Evolutionary conservation across 1,140 invertebrate species (phyloP), one percentile per base, ranked within the genome.

Genomic region (Andrena cerasifolii): DNA sequence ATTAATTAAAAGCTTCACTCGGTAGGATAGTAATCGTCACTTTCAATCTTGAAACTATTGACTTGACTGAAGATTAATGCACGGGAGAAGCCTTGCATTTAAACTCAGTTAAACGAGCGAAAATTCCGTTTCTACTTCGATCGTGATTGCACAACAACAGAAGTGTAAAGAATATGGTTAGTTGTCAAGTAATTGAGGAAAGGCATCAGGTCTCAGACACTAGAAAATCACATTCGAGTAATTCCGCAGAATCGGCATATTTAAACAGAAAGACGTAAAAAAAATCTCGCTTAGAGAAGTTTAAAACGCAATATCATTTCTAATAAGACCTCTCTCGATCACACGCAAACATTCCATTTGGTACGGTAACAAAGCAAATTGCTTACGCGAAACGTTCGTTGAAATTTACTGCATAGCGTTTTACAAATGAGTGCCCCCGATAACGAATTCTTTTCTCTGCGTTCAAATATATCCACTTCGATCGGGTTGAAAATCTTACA

Each of bases 41-140:
- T n/a, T 63, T 16, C 21, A 45, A 28, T 47, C 5, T 28, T 45
- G 3, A 1, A 49, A 49, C 3, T n/a, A 31, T 18, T 14, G 4
- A n/a, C 6, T 61, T 14, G 7, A 63, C 3, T 26, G n/a, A 26
- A 45, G 3, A 62, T 45, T 24, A 63, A 49, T 65, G 26, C 18
- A 18, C 31, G 43, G n/a, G 45, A 62, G 16, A 62, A 62, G 16
- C 26, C 7, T 65, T 10, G 3, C 36, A 24, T 45, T 45, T 45
- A 54, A 71, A 71, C 7, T 59, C 0, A 0, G 21, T 33, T 24
- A 33, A 59, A 47, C 0, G 8, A 59, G 58, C 8, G 16, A 45
- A 72, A 61, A 36, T 47, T 61, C 18, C 14, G 28, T 14, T 31
- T 47, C 54, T 21, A 71, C 3, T 49, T 59, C n/a, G 12, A 33